Evolutionary conservation across 2,888 invertebrate genomes (phyloP).

Genomic region (Acleris emargana): DNA sequence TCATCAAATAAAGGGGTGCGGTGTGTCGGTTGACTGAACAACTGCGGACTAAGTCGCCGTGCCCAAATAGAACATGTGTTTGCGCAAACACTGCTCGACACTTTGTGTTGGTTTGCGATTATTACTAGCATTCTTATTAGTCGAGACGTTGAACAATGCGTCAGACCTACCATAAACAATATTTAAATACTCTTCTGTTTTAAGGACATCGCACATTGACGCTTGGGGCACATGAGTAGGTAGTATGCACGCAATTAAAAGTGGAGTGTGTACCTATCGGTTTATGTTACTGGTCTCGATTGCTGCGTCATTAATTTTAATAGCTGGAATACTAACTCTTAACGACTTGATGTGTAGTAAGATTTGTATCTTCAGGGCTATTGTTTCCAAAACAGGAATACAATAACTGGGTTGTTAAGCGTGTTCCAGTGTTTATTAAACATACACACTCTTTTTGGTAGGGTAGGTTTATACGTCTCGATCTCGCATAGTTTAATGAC

Average conservation of each 20-base stretch:
- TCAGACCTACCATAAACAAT: background rate
- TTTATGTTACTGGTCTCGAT: background rate
- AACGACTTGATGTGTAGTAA: background rate
- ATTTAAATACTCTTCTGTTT: background rate
- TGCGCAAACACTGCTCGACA: constrained; percentile 12
- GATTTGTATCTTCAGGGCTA: background rate
- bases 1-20: constrained; percentile 30
- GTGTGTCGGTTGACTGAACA: constrained; percentile 25
- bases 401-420: background rate
- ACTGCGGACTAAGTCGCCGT: constrained; percentile 7
- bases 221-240: background rate
- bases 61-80: constrained; percentile 27
- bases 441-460: background rate
- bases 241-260: constrained; percentile 1
- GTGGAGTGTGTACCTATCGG: constrained; percentile 1
- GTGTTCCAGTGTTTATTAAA: constrained; percentile 10
- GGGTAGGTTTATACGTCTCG: background rate
- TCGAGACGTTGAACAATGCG: background rate
- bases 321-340: constrained; percentile 8
- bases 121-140: constrained; percentile 2
- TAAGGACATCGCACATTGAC: no score
- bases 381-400: background rate
- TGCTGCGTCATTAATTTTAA: constrained; percentile 8
- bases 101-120: constrained; percentile 15
- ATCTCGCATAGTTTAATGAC: no score